A percentile compares a stretch with the other conserved stretches of the same genome.
phyloP scores from a whole-genome alignment of 2,113 vertebrate species.

The Cyphomyrus plagiostoma region DNA sequence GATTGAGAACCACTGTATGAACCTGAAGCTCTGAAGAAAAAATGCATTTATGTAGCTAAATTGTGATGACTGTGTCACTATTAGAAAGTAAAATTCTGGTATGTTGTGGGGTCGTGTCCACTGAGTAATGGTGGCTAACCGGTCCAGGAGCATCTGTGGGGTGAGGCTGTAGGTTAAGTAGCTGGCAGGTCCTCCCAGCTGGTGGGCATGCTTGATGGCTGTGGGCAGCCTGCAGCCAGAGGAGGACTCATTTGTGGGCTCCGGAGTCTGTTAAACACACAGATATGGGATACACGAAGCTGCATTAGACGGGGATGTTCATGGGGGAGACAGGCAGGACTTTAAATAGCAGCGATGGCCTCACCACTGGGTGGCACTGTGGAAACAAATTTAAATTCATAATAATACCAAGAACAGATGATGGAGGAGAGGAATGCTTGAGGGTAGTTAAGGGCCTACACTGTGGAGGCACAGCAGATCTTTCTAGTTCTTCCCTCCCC shows the following conservation, averaged over 20 bases:
- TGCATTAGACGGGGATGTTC: neutral
- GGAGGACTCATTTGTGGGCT: conserved; percentile 29
- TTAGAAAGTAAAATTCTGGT: neutral
- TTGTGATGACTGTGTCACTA: neutral
- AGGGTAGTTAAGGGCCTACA: neutral
- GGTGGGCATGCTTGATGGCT: conserved; percentile 51
- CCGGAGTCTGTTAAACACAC: conserved; percentile 40
- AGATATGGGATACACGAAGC: neutral
- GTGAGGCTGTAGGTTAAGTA: conserved; percentile 66
- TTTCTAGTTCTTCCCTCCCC: neutral
- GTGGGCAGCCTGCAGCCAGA: conserved; percentile 42
- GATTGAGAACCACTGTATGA: neutral
- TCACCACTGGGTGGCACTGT: neutral
- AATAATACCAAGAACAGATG: neutral
- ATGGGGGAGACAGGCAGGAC: no score
- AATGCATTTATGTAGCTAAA: neutral
- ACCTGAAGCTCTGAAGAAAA: neutral
- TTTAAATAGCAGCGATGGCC: neutral
- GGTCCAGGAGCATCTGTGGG: conserved; percentile 54
- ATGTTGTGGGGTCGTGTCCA: neutral
- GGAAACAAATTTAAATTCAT: neutral
- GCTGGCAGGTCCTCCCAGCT: conserved; percentile 67
- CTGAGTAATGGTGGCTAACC: conserved; percentile 25
- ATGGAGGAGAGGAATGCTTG: neutral
- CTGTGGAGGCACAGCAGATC: neutral